These are phyloP conservation scores for Cheilosia scutellata DNA, from an alignment of 2,888 invertebrate species.

Conservation along the genomic window DNA sequence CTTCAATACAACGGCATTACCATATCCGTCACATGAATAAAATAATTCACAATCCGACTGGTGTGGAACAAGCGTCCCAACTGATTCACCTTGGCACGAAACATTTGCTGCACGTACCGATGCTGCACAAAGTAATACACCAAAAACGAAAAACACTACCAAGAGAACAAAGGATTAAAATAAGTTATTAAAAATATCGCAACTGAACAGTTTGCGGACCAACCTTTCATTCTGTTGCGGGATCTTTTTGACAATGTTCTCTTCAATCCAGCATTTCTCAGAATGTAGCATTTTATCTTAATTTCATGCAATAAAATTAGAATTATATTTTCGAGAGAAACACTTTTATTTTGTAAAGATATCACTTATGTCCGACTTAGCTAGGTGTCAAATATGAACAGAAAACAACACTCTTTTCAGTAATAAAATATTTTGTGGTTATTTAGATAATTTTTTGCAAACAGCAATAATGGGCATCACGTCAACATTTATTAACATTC, in stretches of 20 bases:
- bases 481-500: too few relatives aligned
- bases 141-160: conserved; percentile 1
- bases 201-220: background rate
- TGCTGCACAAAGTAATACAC: background rate
- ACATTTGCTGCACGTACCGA: background rate
- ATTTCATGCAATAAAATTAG: conserved; percentile 5
- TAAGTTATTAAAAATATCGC: background rate
- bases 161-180: background rate
- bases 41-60: conserved; percentile 23
- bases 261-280: too few relatives aligned
- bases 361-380: too few relatives aligned
- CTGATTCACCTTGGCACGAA: background rate
- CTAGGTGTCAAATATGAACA: too few relatives aligned
- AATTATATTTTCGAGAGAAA: background rate
- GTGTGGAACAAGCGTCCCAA: conserved; percentile 19
- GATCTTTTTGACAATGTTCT: background rate
- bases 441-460: too few relatives aligned
- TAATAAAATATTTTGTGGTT: too few relatives aligned
- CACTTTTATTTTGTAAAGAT: too few relatives aligned
- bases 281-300: background rate
- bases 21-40: conserved; percentile 41
- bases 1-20: background rate
- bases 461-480: too few relatives aligned
- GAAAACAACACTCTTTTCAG: too few relatives aligned
- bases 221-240: conserved; percentile 20